Evolutionary conservation across 2,888 invertebrate genomes (phyloP).

Genomic region (Apamea sordens): DNA sequence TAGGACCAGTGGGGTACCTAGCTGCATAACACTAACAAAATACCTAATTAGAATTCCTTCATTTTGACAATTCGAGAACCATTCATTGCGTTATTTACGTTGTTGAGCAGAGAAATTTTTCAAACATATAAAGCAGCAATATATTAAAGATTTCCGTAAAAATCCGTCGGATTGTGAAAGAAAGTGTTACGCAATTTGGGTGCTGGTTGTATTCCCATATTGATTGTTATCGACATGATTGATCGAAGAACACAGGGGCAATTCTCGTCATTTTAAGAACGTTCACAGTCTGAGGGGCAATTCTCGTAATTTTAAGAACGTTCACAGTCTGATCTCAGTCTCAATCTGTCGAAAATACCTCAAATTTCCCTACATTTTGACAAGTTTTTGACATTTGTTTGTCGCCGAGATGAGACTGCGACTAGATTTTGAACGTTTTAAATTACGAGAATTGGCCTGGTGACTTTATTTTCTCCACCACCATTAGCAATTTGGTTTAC

Average conservation of each 20-base stretch:
- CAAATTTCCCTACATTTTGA: too few species aligned
- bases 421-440: too few species aligned
- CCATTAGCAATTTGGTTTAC: conserved; percentile 12
- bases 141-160: not conserved
- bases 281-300: too few species aligned
- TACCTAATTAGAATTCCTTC: not conserved
- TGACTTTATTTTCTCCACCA: not conserved
- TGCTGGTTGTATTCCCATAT: not conserved
- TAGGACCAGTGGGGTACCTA: not conserved
- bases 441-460: too few species aligned
- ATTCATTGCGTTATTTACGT: not conserved
- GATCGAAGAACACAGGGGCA: too few species aligned
- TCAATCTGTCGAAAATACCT: too few species aligned
- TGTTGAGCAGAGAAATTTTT: not conserved
- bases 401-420: too few species aligned
- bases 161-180: not conserved
- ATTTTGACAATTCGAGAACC: not conserved
- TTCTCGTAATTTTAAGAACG: too few species aligned
- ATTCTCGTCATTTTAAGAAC: too few species aligned
- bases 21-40: not conserved
- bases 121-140: not conserved
- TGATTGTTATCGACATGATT: too few species aligned
- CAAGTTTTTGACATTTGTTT: too few species aligned
- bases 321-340: too few species aligned
- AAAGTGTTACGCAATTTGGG: not conserved